Evolutionary conservation across 1,140 invertebrate species (phyloP).

Genomic region (Psilanteris sp.): DNA sequence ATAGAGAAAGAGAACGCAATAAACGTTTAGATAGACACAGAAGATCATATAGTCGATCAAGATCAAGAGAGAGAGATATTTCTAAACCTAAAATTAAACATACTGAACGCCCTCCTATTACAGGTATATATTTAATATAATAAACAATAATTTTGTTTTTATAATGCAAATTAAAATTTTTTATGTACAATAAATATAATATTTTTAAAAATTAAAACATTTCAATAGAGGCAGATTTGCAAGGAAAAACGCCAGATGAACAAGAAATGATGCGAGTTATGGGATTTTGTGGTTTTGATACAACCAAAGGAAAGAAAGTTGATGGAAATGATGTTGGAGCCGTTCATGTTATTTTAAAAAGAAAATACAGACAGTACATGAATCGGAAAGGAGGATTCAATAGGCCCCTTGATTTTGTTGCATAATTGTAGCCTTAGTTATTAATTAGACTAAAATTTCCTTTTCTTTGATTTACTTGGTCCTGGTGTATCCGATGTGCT

Average conservation of each 20-base stretch:
- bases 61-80: conserved; percentile 78
- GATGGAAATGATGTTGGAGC: conserved; percentile 94
- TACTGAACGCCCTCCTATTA: conserved; percentile 82
- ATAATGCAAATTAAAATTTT: too few relatives aligned
- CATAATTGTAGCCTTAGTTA: conserved; percentile 65
- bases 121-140: conserved; percentile 71
- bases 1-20: conserved; percentile 72
- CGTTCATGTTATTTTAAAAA: conserved; percentile 96
- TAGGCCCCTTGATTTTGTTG: conserved; percentile 96
- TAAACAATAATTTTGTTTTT: too few relatives aligned
- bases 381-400: conserved; percentile 99
- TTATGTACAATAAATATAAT: too few relatives aligned
- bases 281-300: conserved; percentile 97
- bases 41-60: conserved; percentile 79
- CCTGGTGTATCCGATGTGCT: background rate
- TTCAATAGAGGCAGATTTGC: conserved; percentile 84
- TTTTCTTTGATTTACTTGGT: conserved; percentile 1
- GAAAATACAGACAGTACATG: conserved; percentile 99
- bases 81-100: conserved; percentile 74
- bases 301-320: conserved; percentile 97
- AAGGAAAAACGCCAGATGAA: conserved; percentile 93
- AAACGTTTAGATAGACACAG: conserved; percentile 79
- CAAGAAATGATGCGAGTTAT: conserved; percentile 97
- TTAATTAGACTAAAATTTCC: conserved; percentile 21
- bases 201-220: background rate